Conservation (phyloP, 1,140 invertebrate species). For the fruit fly (Drosophila melanogaster) region Release_6_plus_ISO1_MT NC_004354.4:8812501-8813000, state of each 20-base stretch:
- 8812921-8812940: neutral
- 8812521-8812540: neutral
- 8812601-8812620: too few relatives aligned
- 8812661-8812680: too few relatives aligned
- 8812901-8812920: conserved; percentile 10
- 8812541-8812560: neutral
- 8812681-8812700: neutral
- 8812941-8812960: too few relatives aligned
- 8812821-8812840: conserved; percentile 14
- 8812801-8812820: conserved; percentile 22
- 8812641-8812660: too few relatives aligned
- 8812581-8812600: too few relatives aligned
- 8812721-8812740: conserved; percentile 59
- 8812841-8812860: conserved; percentile 73
- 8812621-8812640: too few relatives aligned
- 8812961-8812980: conserved; percentile 43
- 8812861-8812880: conserved; percentile 72
- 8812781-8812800: neutral
- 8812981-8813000: conserved; percentile 71
- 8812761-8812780: conserved; percentile 26
- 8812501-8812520: too few relatives aligned
- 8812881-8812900: conserved; percentile 41
- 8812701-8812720: conserved; percentile 11
- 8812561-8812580: too few relatives aligned
- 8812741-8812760: conserved; percentile 58